phyloP scores from a whole-genome alignment of 2,797 vertebrate species.

The Sebastolobus alascanus region DNA sequence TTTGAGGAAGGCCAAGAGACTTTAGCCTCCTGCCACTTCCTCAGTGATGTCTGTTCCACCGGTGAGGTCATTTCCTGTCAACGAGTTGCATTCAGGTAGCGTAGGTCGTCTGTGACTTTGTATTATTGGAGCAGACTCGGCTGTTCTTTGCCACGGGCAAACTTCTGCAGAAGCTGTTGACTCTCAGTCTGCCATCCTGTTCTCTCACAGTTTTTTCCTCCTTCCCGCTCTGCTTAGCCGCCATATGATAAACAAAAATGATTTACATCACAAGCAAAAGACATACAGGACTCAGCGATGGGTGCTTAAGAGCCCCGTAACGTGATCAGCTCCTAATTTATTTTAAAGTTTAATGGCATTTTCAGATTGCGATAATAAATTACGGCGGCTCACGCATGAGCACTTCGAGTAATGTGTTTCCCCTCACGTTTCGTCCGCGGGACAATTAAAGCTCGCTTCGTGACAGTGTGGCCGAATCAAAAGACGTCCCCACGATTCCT shows the following conservation, averaged over 20 bases:
- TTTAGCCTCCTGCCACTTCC: conserved; percentile 1
- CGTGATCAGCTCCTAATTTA: conserved; percentile 58
- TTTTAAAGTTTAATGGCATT: conserved; percentile 73
- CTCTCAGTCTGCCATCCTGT: conserved; percentile 11
- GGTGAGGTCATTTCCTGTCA: conserved; percentile 47
- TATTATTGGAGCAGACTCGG: conserved; percentile 28
- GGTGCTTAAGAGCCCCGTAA: conserved; percentile 53
- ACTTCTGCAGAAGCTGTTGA: conserved; percentile 28
- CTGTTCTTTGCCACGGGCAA: conserved; percentile 29
- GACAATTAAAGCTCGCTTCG: conserved; percentile 67
- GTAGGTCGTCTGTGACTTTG: background rate
- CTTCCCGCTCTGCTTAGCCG: background rate
- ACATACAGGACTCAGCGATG: conserved; percentile 26
- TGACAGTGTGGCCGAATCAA: conserved; percentile 64
- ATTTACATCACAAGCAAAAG: conserved; percentile 37
- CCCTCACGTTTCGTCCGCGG: conserved; percentile 48
- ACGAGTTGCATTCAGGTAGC: conserved; percentile 27
- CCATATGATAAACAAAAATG: conserved; percentile 16
- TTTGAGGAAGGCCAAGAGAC: background rate
- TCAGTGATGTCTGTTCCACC: background rate
- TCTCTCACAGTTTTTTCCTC: conserved; percentile 1
- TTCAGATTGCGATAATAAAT: conserved; percentile 64
- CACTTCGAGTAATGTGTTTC: conserved; percentile 62
- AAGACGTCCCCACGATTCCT: conserved; percentile 52
- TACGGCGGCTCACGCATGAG: conserved; percentile 51